These are phyloP conservation scores for Gryllus longicercus DNA, from an alignment of 2,888 invertebrate species.

Conservation along the genomic window DNA sequence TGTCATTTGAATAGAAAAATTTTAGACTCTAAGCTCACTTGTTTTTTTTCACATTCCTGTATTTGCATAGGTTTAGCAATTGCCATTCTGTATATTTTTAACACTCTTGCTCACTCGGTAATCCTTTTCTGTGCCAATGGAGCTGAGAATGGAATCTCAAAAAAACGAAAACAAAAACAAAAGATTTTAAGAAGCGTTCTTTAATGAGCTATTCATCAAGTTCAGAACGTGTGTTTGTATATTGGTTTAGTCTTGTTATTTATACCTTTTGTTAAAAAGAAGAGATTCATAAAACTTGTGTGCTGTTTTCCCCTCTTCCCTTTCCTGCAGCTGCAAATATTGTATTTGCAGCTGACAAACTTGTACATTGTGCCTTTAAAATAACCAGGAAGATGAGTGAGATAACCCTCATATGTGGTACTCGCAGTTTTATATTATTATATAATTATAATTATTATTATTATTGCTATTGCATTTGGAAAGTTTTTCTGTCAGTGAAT, in stretches of 20 bases:
- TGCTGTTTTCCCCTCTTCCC: neutral
- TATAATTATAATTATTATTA: neutral
- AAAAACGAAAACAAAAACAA: neutral
- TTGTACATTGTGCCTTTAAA: conserved; percentile 21
- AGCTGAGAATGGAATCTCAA: neutral
- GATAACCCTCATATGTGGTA: conserved; percentile 18
- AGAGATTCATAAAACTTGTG: neutral
- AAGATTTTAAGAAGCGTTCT: too few species aligned
- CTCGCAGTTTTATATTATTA: conserved; percentile 20
- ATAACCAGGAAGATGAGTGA: conserved; percentile 12
- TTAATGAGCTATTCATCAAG: neutral
- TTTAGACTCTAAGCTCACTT: neutral
- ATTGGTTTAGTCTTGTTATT: conserved; percentile 3
- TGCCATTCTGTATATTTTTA: neutral
- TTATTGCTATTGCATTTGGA: conserved; percentile 22
- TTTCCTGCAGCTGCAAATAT: neutral
- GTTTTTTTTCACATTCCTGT: conserved; percentile 20
- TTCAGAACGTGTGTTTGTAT: conserved; percentile 4
- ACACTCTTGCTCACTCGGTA: conserved; percentile 18
- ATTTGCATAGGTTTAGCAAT: neutral
- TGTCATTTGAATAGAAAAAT: neutral
- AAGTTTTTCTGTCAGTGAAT: conserved; percentile 12
- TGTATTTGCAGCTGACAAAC: neutral
- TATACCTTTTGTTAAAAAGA: neutral
- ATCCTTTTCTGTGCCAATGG: conserved; percentile 20